Evolutionary conservation across 2,888 invertebrate species (phyloP).

Genomic region (Nomada flava): DNA sequence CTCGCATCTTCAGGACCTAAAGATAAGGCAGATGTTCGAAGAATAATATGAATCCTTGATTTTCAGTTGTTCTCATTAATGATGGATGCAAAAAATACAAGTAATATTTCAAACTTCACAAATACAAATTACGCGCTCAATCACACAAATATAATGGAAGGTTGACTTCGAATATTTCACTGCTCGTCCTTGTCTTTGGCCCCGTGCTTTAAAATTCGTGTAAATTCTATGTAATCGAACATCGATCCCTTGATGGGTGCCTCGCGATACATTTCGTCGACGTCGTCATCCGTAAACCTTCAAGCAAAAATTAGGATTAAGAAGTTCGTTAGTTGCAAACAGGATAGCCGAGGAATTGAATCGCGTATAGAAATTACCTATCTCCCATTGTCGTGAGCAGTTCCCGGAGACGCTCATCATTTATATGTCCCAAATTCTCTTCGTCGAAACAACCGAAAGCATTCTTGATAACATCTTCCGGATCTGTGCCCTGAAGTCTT

Average conservation of each 20-base stretch:
- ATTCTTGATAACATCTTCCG: constrained; percentile 99
- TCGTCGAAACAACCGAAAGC: constrained; percentile 99
- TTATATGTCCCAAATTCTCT: constrained; percentile 95
- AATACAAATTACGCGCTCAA: constrained; percentile 47
- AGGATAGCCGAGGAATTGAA: too few species aligned
- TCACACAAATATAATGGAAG: constrained; percentile 44
- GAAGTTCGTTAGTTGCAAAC: neutral
- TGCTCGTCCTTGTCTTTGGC: constrained; percentile 99
- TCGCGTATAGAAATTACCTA: constrained; percentile 84
- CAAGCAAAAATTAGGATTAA: constrained; percentile 12
- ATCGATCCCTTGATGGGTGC: constrained; percentile 97
- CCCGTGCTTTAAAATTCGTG: constrained; percentile 99
- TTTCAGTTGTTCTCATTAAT: constrained; percentile 51
- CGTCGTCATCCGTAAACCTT: constrained; percentile 96
- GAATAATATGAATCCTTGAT: constrained; percentile 45
- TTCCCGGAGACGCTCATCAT: constrained; percentile 97
- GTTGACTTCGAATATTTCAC: constrained; percentile 80
- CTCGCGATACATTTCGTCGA: constrained; percentile 99
- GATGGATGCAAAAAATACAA: constrained; percentile 59
- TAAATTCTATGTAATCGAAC: constrained; percentile 99
- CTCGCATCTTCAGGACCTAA: constrained; percentile 23
- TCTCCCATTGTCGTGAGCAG: constrained; percentile 99
- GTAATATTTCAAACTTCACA: constrained; percentile 59
- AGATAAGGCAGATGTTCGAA: constrained; percentile 45
- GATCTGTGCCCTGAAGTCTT: constrained; percentile 98